Evolutionary conservation across 1,140 invertebrate species (phyloP).

Genomic region (Caenorhabditis briggsae): DNA sequence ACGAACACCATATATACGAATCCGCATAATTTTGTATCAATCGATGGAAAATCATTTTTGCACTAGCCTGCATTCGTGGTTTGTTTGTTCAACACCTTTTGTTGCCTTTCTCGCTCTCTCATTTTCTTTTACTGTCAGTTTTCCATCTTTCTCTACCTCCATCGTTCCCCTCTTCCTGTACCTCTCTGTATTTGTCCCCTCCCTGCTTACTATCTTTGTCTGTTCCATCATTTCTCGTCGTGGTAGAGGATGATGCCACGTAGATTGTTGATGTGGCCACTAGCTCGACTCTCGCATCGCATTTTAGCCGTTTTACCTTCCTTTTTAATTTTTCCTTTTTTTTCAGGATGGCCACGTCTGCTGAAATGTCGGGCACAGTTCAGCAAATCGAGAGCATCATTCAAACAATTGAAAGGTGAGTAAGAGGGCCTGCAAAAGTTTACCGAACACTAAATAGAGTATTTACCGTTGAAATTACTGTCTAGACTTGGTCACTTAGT

Average conservation of each 20-base stretch:
- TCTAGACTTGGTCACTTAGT: background rate
- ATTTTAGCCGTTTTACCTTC: background rate
- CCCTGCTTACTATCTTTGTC: constrained; percentile 33
- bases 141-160: background rate
- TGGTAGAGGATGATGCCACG: constrained; percentile 7
- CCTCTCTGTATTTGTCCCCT: constrained; percentile 32
- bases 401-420: constrained; percentile 49
- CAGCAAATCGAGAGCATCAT: constrained; percentile 53
- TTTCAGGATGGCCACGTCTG: constrained; percentile 51
- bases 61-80: constrained; percentile 47
- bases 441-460: background rate
- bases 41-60: constrained; percentile 45
- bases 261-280: background rate
- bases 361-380: constrained; percentile 53
- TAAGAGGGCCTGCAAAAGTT: background rate
- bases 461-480: background rate
- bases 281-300: too few relatives aligned
- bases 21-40: constrained; percentile 52
- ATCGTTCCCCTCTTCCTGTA: background rate
- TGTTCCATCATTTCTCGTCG: background rate
- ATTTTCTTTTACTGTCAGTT: constrained; percentile 35
- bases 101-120: constrained; percentile 34
- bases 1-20: constrained; percentile 41
- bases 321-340: background rate
- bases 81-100: constrained; percentile 44